Conservation (phyloP, 2,888 invertebrate genomes). For the Vesta saturnalis region DNA sequence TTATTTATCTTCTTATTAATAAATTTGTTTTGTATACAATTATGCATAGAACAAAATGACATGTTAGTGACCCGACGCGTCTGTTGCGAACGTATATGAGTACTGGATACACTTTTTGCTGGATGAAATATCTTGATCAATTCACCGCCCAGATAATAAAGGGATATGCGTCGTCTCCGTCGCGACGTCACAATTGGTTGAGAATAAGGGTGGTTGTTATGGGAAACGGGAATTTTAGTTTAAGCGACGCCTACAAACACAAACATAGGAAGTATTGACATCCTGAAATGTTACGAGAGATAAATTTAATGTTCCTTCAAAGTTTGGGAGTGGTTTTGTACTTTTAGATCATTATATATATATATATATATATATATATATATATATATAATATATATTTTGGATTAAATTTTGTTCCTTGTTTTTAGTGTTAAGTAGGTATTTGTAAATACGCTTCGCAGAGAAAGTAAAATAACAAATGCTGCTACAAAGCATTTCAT, state of each 20-base stretch:
- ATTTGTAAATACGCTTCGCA: too few species aligned
- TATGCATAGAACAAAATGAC: constrained; percentile 67
- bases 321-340: not conserved
- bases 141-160: constrained; percentile 65
- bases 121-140: constrained; percentile 67
- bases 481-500: too few species aligned
- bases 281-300: constrained; percentile 51
- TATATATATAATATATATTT: too few species aligned
- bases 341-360: too few species aligned
- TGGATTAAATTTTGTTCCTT: too few species aligned
- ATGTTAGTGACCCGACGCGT: constrained; percentile 68
- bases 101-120: constrained; percentile 59
- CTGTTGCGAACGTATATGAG: constrained; percentile 43
- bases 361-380: too few species aligned
- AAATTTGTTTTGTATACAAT: not conserved
- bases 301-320: constrained; percentile 27
- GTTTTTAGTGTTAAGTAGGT: too few species aligned
- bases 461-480: too few species aligned
- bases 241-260: constrained; percentile 50
- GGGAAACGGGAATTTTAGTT: constrained; percentile 46
- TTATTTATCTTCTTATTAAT: not conserved
- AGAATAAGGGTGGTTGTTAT: constrained; percentile 50
- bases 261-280: constrained; percentile 54
- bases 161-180: constrained; percentile 59
- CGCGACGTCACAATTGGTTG: constrained; percentile 56